Evolutionary conservation across 2,888 invertebrate genomes (phyloP), one percentile per base, ranked within the genome.

Genomic region (Microchrysa polita): DNA sequence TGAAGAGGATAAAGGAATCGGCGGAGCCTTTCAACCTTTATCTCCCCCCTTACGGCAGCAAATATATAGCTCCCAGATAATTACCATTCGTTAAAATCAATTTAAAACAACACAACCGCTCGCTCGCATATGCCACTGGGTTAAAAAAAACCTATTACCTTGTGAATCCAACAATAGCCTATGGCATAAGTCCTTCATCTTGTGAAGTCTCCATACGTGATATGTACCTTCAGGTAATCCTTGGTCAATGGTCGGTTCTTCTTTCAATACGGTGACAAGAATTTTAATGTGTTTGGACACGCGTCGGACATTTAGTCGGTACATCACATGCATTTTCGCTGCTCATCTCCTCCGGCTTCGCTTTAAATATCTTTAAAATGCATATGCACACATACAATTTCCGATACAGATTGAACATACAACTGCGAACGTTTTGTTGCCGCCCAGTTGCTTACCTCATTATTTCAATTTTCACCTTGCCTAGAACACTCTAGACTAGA

Each of bases 271-370:
- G 23, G 40, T 61, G 61, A 61, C 61, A 61, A 18, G 61, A 61
- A 61, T 61, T 40, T 61, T 61, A 61, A 61, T 61, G 34, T 61
- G 61, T 61, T 61, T 40, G 61, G 61, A 61, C 61, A 61, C 61
- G 40, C 61, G 61, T 61, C 61, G 48, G 48, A n/a, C 16, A n/a
- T 61, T 61, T 40, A 9, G 12, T 61, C 61, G 18, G 40, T 61
- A 61, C 40, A 61, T 61, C 61, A 61, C 60, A 34, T 27, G 61
- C 34, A 16, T n/a, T 18, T 27, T 40, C 14, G 23, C 16, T 27
- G n/a, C 34, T 34, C 61, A 16, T 40, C 22, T 61, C 61, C 61
- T 23, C 18, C 5, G 14, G 22, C 23, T 9, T 4, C 18, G 18
- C n/a, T 23, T 23, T 10, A n/a, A 12, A 16, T 27, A 40, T n/a